Evolutionary conservation across 2,113 vertebrate species (phyloP).

Genomic region (Lucifuga dentata): DNA sequence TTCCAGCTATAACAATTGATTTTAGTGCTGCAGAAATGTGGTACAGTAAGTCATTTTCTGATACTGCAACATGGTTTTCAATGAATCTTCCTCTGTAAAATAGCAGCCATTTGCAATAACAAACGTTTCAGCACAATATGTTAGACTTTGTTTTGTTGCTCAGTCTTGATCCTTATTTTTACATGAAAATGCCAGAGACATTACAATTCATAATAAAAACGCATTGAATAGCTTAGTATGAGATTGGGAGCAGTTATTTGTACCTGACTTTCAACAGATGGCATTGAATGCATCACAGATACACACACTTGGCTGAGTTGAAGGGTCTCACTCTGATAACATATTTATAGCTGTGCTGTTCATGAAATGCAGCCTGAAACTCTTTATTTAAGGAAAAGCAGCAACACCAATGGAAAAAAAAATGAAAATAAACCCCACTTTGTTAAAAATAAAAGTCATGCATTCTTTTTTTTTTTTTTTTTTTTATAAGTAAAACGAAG

Average conservation of each 20-base stretch:
- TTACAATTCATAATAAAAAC: neutral
- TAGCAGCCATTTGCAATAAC: neutral
- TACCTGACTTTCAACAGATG: slow-evolving; percentile 25
- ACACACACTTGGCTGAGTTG: slow-evolving; percentile 57
- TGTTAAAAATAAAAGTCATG: too few species aligned
- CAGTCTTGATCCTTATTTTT: neutral
- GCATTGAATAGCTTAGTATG: neutral
- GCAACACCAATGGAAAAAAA: too few species aligned
- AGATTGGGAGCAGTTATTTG: slow-evolving; percentile 14
- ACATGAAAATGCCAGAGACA: neutral
- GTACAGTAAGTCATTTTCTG: slow-evolving; percentile 24
- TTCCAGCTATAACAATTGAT: slow-evolving; percentile 25
- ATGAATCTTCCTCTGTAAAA: neutral
- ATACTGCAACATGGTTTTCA: slow-evolving; percentile 18
- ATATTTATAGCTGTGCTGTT: too few species aligned
- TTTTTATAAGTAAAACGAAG: too few species aligned
- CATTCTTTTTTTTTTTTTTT: too few species aligned
- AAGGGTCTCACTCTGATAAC: slow-evolving; percentile 19
- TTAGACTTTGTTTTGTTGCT: neutral
- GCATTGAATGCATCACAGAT: slow-evolving; percentile 21
- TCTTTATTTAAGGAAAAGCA: too few species aligned
- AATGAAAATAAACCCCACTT: too few species aligned
- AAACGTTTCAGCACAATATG: too few species aligned
- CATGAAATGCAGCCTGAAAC: too few species aligned
- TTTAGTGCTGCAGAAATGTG: slow-evolving; percentile 23